Base-by-base conservation (phyloP, 2,797 vertebrate genomes). In the Microctenopoma steveboyesi region DNA sequence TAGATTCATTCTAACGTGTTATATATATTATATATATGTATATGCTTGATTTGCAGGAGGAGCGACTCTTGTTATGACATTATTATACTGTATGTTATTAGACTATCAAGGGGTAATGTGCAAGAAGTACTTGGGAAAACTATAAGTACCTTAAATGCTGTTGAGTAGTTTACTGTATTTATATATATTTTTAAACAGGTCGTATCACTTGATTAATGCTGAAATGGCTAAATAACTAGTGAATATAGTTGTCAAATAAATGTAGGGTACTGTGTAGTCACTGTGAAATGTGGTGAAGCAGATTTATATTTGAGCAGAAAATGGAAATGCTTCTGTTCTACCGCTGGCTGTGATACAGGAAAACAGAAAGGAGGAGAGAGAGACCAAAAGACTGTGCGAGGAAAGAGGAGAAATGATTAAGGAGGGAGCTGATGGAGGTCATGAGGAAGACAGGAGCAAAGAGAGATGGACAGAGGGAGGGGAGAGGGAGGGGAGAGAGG, bases 391-490 rank as follows among this genome's bases (percentile, higher is more conserved):
- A 75, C 46, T 37, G 63, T 11, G 56, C 14, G 57, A 72, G 73
- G 85, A 83, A 49, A 72, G 46, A 39, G 72, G 68, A 16, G 50
- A 35, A 78, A 75, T 84, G 77, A 89, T 86, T 85, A 83, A 72
- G 72, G 69, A 81, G 64, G 67, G 76, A 79, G 67, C 70, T 53
- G 71, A 77, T 79, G 83, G 79, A 89, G 82, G 86, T 84, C 80
- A 82, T 10, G 61, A 64, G 51, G 56, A 78, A 75, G 79, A 82
- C 6, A 4, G 25, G 28, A 64, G 49, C 55, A 43, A 65, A 70
- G 56, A 68, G 56, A 76, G 62, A 69, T 7, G 11, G 35, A 62
- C 18, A 8, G 37, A 27, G 15, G 56, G 43, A 56, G 33, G 62
- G 18, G 18, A 18, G 18, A 18, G 18, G 18, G 18, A 18, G 45